Base-by-base conservation (phyloP, 2,113 vertebrate genomes). In the Mesitornis unicolor region DNA sequence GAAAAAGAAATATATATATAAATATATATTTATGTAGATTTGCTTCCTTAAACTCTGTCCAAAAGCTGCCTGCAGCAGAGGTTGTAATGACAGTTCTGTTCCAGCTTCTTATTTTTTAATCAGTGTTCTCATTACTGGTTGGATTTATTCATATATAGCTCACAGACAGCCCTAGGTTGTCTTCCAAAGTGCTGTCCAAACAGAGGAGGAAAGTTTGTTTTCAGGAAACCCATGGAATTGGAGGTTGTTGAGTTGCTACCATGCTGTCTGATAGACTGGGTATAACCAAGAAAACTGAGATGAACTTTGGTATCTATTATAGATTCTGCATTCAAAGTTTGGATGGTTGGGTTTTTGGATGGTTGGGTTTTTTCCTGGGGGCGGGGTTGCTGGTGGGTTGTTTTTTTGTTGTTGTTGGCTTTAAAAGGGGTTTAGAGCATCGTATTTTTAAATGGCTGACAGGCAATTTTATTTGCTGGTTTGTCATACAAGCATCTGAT, bases 401-500 rank as follows among this genome's bases (percentile, higher is more conserved):
- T n/a, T n/a, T n/a, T n/a, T n/a, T n/a, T n/a, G n/a, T n/a, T n/a
- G n/a, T n/a, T n/a, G n/a, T n/a, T n/a, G n/a, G n/a, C n/a, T n/a
- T n/a, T 26, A 38, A 33, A 33, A 11, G 9, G 5, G 6, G 4
- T 61, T 69, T 22, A 78, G 35, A 78, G 10, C 38, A 82, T 50
- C n/a, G 31, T n/a, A 14, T 61, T 68, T 53, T 38, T 25, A 45
- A 45, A 7, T 19, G 31, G 38, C 22, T 90, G 33, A 12, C 28
- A 79, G 20, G 28, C 10, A 65, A 26, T n/a, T n/a, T n/a, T n/a
- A n/a, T n/a, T n/a, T n/a, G 20, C 29, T n/a, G 14, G 1, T 3
- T 57, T 18, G 6, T 17, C 38, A 3, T 2, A 6, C 3, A 38
- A 67, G 25, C 10, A 9, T 2, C 0, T 54, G 57, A 17, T 54